Evolutionary conservation across 2,113 vertebrate species (phyloP).

Genomic region (Struthidea cinerea): DNA sequence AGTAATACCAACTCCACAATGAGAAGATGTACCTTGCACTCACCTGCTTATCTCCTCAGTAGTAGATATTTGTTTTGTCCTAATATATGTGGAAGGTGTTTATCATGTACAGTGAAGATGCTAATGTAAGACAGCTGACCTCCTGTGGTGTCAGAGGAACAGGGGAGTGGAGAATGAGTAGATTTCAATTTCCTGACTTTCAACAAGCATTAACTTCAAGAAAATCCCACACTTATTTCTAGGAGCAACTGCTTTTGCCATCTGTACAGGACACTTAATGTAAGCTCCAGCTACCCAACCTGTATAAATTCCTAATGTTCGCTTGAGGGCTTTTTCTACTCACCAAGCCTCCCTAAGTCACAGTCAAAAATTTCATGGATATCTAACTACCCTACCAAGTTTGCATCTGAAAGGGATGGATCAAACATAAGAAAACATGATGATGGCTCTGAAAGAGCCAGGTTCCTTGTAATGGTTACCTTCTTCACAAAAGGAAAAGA

Average conservation of each 20-base stretch:
- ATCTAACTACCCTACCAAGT: not conserved
- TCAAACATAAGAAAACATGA: not conserved
- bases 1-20: not conserved
- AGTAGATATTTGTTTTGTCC: not conserved
- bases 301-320: not conserved
- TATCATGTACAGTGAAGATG: not conserved
- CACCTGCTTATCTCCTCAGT: not conserved
- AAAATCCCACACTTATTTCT: not conserved
- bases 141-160: not conserved
- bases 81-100: not conserved
- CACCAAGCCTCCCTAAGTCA: accelerated
- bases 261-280: not conserved
- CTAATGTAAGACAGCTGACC: not conserved
- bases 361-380: not conserved
- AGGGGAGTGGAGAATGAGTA: not conserved
- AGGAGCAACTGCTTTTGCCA: not conserved
- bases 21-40: not conserved
- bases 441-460: not conserved
- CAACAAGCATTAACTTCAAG: not conserved
- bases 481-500: not conserved
- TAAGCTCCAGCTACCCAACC: not conserved
- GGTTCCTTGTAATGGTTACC: not conserved
- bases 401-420: not conserved
- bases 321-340: not conserved
- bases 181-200: not conserved